Evolutionary conservation across 2,113 vertebrate genomes (phyloP).

Genomic region (Cygnus buccinator): DNA sequence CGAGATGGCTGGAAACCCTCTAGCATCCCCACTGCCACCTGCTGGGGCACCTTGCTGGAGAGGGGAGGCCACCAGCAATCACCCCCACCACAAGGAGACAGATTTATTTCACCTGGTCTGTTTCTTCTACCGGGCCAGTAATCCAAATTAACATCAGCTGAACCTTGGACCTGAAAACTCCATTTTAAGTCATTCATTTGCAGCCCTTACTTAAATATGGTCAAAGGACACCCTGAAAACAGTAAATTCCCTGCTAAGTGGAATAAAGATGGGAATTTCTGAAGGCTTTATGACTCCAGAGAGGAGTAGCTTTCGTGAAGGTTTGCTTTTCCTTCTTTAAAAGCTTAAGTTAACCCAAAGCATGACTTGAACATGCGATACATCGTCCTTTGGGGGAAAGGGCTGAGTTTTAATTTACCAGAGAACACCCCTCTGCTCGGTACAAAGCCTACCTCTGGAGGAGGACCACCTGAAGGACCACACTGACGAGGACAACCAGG

Average conservation of each 20-base stretch:
- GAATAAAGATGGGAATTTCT: neutral
- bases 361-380: fast-evolving
- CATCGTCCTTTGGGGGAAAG: neutral
- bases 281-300: neutral
- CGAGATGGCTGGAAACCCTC: neutral
- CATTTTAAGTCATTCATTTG: constrained; percentile 36
- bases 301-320: neutral
- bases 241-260: constrained; percentile 10
- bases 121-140: neutral
- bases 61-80: neutral
- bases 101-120: constrained; percentile 31
- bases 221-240: neutral
- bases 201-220: neutral
- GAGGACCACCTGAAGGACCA: neutral
- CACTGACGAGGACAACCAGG: too few relatives aligned
- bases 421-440: neutral
- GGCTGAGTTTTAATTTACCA: neutral
- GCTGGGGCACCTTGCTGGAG: neutral
- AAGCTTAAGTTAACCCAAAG: neutral
- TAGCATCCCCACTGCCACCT: neutral
- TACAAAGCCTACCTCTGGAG: constrained; percentile 2
- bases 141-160: neutral
- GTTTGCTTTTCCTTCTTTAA: neutral
- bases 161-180: constrained; percentile 2
- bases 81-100: neutral